Evolutionary conservation across 2,113 vertebrate species (phyloP), one percentile per base, ranked within the genome.

Genomic region (Lates calcarifer): DNA sequence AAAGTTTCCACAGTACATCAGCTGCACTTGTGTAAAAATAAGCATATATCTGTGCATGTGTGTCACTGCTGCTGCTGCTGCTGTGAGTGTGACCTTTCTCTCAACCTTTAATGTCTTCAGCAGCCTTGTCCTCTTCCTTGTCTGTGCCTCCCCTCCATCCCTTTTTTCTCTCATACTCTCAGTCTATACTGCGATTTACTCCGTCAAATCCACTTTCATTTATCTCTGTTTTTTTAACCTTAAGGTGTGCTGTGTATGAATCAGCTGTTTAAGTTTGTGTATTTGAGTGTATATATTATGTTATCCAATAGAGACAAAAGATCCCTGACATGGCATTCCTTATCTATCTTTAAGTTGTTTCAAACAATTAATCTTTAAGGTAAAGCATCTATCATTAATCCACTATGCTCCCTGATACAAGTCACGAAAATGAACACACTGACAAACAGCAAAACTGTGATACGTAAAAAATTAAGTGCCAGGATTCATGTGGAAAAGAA

Each of bases 101-200:
- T 93, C 88, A 95, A 91, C 90, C 66, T 74, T 61, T 92, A 93
- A 94, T 94, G 87, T 83, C 76, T 94, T 93, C 82, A 87, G 82
- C 94, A 94, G 93, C 79, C 82, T 65, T 2, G 35, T 58, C 79
- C 88, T 78, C 70, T 63, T 49, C 68, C 35, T 61, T 64, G 31
- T 65, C n/a, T 67, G 63, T 37, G 58, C 41, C 56, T 83, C 74
- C 60, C 55, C 45, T 70, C 62, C 12, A 24, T 63, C 22, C 43
- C 1, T 55, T 70, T 31, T 79, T 68, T 24, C 49, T 29, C 58
- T 77, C 51, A 11, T 66, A 29, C 31, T 24, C 56, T 57, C 22
- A 14, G 20, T 29, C 61, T 51, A 22, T 29, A 41, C 45, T 69
- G 56, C 6, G 14, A 57, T 37, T 62, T 24, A 31, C 58, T 76